Evolutionary conservation across 2,888 invertebrate species (phyloP).

Genomic region (Eustalomyia histrio): DNA sequence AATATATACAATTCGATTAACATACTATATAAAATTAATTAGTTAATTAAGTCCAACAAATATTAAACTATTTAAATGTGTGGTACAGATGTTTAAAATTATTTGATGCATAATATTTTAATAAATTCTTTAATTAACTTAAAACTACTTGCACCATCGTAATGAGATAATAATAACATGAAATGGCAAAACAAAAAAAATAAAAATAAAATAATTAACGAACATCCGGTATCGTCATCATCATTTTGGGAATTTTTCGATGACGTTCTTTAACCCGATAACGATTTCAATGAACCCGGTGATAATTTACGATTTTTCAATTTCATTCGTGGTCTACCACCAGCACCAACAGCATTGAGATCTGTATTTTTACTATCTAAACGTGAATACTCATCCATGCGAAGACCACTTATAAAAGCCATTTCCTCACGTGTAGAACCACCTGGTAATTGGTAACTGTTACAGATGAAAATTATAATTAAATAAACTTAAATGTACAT

Average conservation of each 20-base stretch:
- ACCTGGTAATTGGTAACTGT: conserved; percentile 71
- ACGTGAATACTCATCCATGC: conserved; percentile 30
- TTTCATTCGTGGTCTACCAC: conserved; percentile 44
- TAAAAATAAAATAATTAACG: not conserved
- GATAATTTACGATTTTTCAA: conserved; percentile 74
- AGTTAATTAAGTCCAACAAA: not conserved
- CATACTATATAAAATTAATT: too few species aligned
- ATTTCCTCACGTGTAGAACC: conserved; percentile 72
- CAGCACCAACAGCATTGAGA: conserved; percentile 40
- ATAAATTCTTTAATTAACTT: not conserved
- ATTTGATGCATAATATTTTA: not conserved
- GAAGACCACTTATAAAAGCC: conserved; percentile 68
- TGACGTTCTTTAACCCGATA: conserved; percentile 70
- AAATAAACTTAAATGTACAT: not conserved
- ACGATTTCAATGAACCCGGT: conserved; percentile 71
- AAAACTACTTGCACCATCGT: not conserved
- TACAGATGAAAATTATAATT: not conserved
- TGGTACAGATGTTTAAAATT: not conserved
- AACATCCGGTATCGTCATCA: not conserved
- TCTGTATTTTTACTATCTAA: conserved; percentile 45
- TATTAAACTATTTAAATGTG: not conserved
- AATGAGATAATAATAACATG: not conserved
- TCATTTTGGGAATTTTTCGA: not conserved
- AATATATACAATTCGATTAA: too few species aligned
- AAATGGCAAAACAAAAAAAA: not conserved